Evolutionary conservation across 2,888 invertebrate species (phyloP).

Genomic region (Melolontha melolontha): DNA sequence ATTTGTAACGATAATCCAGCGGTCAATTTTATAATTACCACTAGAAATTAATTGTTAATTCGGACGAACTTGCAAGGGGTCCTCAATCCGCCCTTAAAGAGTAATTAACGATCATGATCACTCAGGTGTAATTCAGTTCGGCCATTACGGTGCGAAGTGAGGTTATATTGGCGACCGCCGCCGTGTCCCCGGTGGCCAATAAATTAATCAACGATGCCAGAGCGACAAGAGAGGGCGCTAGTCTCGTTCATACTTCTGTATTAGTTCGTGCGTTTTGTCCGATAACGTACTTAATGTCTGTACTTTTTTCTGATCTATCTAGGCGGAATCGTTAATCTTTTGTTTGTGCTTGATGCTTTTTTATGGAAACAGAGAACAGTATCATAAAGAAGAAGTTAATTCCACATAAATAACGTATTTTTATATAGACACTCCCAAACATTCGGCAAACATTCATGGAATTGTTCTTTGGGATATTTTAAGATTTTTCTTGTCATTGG

Average conservation of each 20-base stretch:
- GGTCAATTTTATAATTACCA: slow-evolving; percentile 30
- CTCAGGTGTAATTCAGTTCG: slow-evolving; percentile 51
- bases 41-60: slow-evolving; percentile 36
- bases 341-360: not conserved
- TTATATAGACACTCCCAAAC: too few relatives aligned
- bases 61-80: slow-evolving; percentile 27
- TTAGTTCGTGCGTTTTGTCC: slow-evolving; percentile 27
- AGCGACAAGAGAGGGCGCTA: slow-evolving; percentile 51
- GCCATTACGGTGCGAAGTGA: slow-evolving; percentile 57
- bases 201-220: slow-evolving; percentile 65
- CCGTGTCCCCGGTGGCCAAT: slow-evolving; percentile 62
- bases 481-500: too few relatives aligned
- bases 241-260: slow-evolving; percentile 51
- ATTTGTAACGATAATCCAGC: not conserved
- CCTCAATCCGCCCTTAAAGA: slow-evolving; percentile 52
- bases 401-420: too few relatives aligned
- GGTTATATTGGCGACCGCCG: slow-evolving; percentile 55
- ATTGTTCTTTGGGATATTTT: too few relatives aligned
- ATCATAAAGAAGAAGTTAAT: too few relatives aligned
- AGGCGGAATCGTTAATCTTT: slow-evolving; percentile 31
- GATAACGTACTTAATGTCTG: slow-evolving; percentile 34
- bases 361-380: not conserved
- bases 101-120: slow-evolving; percentile 53
- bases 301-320: slow-evolving; percentile 16
- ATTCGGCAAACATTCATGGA: too few relatives aligned